These are phyloP conservation scores for Meteorus sp. DNA, from an alignment of 1,140 invertebrate genomes.

Conservation along the genomic window DNA sequence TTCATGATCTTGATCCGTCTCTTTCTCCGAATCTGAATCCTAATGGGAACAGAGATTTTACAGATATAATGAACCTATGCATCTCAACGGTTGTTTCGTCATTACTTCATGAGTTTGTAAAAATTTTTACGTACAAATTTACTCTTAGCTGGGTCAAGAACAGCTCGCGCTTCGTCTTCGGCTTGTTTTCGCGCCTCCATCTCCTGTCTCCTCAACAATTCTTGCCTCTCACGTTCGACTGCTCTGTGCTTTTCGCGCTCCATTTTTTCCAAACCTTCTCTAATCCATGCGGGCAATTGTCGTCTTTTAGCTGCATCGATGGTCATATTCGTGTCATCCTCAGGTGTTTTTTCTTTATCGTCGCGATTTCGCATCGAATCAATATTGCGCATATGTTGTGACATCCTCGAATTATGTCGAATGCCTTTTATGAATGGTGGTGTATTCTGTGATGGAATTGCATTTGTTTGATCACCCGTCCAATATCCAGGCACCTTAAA, in stretches of 20 bases:
- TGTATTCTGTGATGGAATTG: slow-evolving; percentile 37
- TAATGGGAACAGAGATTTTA: slow-evolving; percentile 30
- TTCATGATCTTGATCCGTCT: slow-evolving; percentile 55
- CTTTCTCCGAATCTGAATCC: slow-evolving; percentile 63
- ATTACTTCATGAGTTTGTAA: neutral
- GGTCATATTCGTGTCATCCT: slow-evolving; percentile 52
- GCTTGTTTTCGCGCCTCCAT: slow-evolving; percentile 64
- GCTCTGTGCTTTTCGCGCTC: slow-evolving; percentile 92
- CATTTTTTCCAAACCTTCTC: slow-evolving; percentile 96
- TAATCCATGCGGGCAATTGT: slow-evolving; percentile 92
- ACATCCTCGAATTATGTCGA: slow-evolving; percentile 39
- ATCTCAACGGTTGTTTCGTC: neutral
- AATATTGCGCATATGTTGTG: slow-evolving; percentile 43
- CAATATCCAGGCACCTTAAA: slow-evolving; percentile 51
- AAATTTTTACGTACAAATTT: slow-evolving; percentile 74
- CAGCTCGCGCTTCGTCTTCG: slow-evolving; percentile 64
- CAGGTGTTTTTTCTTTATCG: slow-evolving; percentile 53
- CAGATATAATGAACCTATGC: neutral
- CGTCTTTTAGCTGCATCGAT: slow-evolving; percentile 87
- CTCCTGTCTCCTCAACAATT: slow-evolving; percentile 66
- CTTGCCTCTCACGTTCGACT: slow-evolving; percentile 75
- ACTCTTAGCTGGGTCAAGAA: slow-evolving; percentile 71
- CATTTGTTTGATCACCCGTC: slow-evolving; percentile 47
- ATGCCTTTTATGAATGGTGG: slow-evolving; percentile 51
- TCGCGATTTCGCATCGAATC: slow-evolving; percentile 47